Base-by-base conservation (phyloP, 2,113 vertebrate species). In the Pogona vitticeps region DNA sequence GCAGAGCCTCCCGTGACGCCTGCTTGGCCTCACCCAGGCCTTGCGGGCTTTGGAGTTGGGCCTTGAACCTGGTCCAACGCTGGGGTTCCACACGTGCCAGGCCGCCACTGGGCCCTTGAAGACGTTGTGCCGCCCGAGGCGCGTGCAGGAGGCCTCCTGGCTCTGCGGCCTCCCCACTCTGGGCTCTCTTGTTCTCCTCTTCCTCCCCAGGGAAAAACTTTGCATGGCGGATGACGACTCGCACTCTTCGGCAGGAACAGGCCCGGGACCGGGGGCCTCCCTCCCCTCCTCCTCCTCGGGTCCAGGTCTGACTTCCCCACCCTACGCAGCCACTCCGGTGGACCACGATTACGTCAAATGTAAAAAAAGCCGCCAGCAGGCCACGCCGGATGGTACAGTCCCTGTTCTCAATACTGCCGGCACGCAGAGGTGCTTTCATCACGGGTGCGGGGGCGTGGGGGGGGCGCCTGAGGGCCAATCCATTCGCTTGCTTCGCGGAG, bases 311-410 rank as follows among this genome's bases (percentile, higher is more conserved):
- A 98, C 98, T 97, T 99, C 98, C 94, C 98, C 98, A 97, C 98
- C 98, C 97, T 99, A 99, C 95, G 98, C 97, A 97, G 98, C 98
- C 96, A 98, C 98, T 96, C 99, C 98, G 94, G 98, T 98, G 98
- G 99, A 99, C 98, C 99, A 99, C 94, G 98, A 99, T 99, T 99
- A 99, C 98, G 97, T 98, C 98, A 99, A 99, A 98, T 98, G 99
- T 98, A 99, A 99, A 99, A 98, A 98, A 96, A 97, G 97, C 95
- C 97, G 96, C 95, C 98, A 98, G 96, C 98, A 98, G 98, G 98
- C 96, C 93, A 97, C 98, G 96, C 97, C 97, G 96, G 98, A 99
- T 96, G 99, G 99, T 99, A 99, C 96, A 98, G 98, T 99, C 97
- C 97, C 97, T 98, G 98, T 97, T 98, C 97, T 98, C 97, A 97